Evolutionary conservation across 1,140 invertebrate genomes (phyloP), one percentile per base, ranked within the genome.

Genomic region (Apolygus lucorum): DNA sequence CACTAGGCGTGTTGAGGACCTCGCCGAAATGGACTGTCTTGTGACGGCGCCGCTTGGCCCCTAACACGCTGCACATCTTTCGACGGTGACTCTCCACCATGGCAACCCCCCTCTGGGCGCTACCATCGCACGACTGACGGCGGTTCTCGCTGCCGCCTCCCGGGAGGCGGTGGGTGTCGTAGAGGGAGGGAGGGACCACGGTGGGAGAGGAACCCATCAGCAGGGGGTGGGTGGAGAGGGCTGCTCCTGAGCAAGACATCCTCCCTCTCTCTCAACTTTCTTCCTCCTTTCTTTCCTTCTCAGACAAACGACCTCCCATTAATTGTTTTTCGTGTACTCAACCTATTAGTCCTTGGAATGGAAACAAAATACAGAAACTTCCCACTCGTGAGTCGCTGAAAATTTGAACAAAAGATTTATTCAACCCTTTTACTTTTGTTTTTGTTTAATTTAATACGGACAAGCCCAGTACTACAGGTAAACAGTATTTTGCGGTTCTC

Each of bases 11-110:
- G 68, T 28, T 8, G 64, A 34, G 27, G 2, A 88, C 79, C 75
- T 86, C 87, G 74, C 88, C 87, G 76, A 89, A 89, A 78, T 89
- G 87, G 14, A 89, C 87, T 49, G 87, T 88, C 79, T 88, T 88
- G 78, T 88, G 85, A 63, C 87, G 81, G 49, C 87, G 81, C 25
- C 87, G 81, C 63, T 86, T 83, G 52, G 82, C 83, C n/a, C 67
- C 52, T 27, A 52, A 59, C 68, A 62, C 68, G 68, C 52, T 42
- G 27, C 65, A 67, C 68, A 68, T 68, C 25, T 34, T 54, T 14
- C 26, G 34, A 14, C 27, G 8, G 68, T 49, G n/a, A 24, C 13
- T 8, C 25, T 34, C 59, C n/a, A 27, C 21, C n/a, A 59, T 52
- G 11, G 65, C 64, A 28, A 28, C 67, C 21, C 34, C 1, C 24